Conservation (phyloP, 2,888 invertebrate species). For the Orgyia antiqua region DNA sequence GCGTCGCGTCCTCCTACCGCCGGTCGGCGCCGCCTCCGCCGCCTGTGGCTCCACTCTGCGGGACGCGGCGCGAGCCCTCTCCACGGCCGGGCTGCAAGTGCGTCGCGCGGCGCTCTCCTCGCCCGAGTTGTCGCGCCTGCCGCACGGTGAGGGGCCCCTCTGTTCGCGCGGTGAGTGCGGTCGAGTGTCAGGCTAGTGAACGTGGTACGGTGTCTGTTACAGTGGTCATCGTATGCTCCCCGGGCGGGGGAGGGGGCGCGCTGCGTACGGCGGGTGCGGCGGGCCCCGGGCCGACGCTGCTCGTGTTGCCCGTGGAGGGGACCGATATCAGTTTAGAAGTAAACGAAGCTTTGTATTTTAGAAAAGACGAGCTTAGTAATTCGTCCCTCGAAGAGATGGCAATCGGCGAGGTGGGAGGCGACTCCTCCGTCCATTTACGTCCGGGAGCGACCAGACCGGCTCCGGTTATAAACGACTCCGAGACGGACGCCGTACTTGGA, state of each 20-base stretch:
- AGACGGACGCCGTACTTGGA: not conserved
- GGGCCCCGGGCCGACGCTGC: constrained; percentile 13
- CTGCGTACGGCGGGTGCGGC: constrained; percentile 8
- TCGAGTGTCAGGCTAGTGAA: not conserved
- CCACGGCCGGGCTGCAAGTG: constrained; percentile 32
- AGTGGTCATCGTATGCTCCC: constrained; percentile 40
- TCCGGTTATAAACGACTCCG: no score
- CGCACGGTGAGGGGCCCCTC: constrained; percentile 31
- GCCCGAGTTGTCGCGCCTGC: constrained; percentile 17
- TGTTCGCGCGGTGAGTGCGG: not conserved
- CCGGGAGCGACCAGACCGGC: no score
- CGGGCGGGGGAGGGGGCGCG: constrained; percentile 16
- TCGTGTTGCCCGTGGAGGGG: constrained; percentile 18
- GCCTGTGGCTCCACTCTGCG: constrained; percentile 34
- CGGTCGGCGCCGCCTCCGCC: constrained; percentile 22
- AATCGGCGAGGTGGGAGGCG: not conserved
- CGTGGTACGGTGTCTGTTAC: constrained; percentile 9
- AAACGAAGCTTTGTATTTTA: constrained; percentile 19
- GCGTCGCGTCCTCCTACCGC: constrained; percentile 38
- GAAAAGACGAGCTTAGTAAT: constrained; percentile 5
- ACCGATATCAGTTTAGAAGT: constrained; percentile 30
- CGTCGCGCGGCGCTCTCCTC: constrained; percentile 17
- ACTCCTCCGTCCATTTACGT: not conserved
- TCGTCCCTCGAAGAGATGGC: constrained; percentile 2
- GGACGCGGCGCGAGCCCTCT: constrained; percentile 28